Evolutionary conservation across 1,140 invertebrate genomes (phyloP), one percentile per base, ranked within the genome.

Genomic region (Drosophila kohkoa): DNA sequence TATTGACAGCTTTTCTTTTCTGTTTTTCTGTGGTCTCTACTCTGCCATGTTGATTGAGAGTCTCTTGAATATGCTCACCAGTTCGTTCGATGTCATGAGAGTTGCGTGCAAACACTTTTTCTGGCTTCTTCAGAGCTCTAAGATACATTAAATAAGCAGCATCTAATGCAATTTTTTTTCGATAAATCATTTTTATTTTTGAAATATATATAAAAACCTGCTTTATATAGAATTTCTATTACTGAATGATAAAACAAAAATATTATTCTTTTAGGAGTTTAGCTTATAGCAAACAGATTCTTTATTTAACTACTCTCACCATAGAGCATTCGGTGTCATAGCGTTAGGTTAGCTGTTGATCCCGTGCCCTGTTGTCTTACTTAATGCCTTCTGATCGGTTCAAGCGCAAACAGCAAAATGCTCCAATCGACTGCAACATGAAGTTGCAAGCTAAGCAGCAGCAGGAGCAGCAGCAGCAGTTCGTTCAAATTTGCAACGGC

Each of bases 1-100:
- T 89, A 88, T 88, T 88, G 85, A 81, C 85, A 85, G 83, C 77
- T 68, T 67, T 79, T 79, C 66, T 83, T 59, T 68, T 69, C 62
- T 59, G 30, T 77, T 55, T 52, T 55, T 67, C 59, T 68, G 59
- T 46, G 57, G 25, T 11, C 5, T 51, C 71, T 81, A 75, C 80
- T 64, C 77, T 82, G 51, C 38, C 69, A 57, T 10, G 2, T n/a
- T 54, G 38, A 64, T 71, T 5, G 15, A 57, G 66, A 63, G 71
- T 75, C 46, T 25, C 63, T 62, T 10, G 11, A 46, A 62, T 57
- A 15, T 57, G 45, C 28, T 45, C 38, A 7, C 2, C 15, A 28
- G 13, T 41, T 20, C 7, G 46, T 16, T 51, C 20, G 32, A 3
- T 38, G 55, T 28, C 35, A 5, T 11, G 38, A 30, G n/a, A 11